phyloP scores from a whole-genome alignment of 2,888 invertebrate species.

The Caenorhabditis macrosperma region DNA sequence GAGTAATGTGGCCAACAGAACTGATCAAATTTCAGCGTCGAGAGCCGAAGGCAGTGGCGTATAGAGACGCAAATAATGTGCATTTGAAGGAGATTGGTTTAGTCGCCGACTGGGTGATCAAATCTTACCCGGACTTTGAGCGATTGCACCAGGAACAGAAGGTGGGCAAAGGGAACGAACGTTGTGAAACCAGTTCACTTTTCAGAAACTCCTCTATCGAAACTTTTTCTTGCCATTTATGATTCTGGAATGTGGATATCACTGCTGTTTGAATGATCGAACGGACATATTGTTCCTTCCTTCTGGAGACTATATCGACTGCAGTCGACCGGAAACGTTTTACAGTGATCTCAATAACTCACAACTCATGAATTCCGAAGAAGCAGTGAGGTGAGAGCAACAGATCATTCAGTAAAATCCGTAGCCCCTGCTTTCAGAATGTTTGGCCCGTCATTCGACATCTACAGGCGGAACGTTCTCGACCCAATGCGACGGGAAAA shows the following conservation, averaged over 20 bases:
- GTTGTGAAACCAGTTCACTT: neutral
- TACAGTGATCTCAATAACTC: slow-evolving; percentile 49
- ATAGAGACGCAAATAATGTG: slow-evolving; percentile 62
- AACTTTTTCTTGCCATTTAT: slow-evolving; percentile 66
- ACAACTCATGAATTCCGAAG: slow-evolving; percentile 60
- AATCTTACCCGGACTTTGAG: slow-evolving; percentile 58
- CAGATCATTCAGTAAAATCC: neutral
- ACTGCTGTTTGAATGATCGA: slow-evolving; percentile 56
- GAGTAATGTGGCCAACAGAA: neutral
- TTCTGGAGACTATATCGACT: slow-evolving; percentile 65
- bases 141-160: slow-evolving; percentile 57
- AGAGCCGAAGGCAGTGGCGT: slow-evolving; percentile 60
- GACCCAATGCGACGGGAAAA: slow-evolving; percentile 63
- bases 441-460: slow-evolving; percentile 64
- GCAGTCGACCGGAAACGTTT: slow-evolving; percentile 63
- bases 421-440: too few species aligned
- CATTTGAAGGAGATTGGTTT: slow-evolving; percentile 62
- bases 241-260: slow-evolving; percentile 67
- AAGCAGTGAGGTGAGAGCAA: slow-evolving; percentile 58
- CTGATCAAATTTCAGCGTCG: slow-evolving; percentile 39
- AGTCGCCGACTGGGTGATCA: slow-evolving; percentile 63
- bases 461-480: slow-evolving; percentile 65
- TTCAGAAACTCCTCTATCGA: slow-evolving; percentile 62
- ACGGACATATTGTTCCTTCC: slow-evolving; percentile 64
- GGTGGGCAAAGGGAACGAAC: slow-evolving; percentile 8